Base-by-base conservation (phyloP, 1,140 invertebrate species). In the Penaeus chinensis region DNA sequence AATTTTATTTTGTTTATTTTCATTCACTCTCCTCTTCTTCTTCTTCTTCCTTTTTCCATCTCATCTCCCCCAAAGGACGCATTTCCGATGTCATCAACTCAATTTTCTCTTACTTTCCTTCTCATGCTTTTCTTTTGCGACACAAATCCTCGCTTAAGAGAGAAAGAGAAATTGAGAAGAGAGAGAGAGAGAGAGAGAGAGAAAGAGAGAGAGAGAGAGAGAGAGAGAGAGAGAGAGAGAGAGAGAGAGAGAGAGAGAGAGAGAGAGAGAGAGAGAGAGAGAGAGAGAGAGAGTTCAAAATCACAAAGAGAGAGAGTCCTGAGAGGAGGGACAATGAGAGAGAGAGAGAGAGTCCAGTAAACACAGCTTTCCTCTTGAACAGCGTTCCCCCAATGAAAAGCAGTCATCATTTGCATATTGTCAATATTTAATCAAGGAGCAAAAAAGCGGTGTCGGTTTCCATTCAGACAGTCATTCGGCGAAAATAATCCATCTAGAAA, bases 231-330 rank as follows among this genome's bases (percentile, higher is more conserved):
- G n/a, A 19, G 71, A 22, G 71, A 69, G 11, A 69, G 65, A 69
- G 65, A 69, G 65, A 69, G 65, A 69, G 65, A 69, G 65, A 69
- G 65, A 69, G 65, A 69, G 65, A 69, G 65, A 69, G 65, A 69
- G 65, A 69, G 65, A 69, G 65, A 69, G 65, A 69, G 65, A 69
- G 65, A 69, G 65, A 69, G 65, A 69, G 65, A 76, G 71, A 76
- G 71, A 76, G n/a, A 76, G 24, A 27, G 24, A 27, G 71, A 76
- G 71, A 76, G 71, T 1, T 1, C 24, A 11, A 24, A 76, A n/a
- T 24, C 18, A 27, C 20, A 5, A 10, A 42, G 42, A 76, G 42
- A 76, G 20, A 32, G 19, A 32, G 42, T 32, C 42, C 42, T 37
- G 22, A 76, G 71, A 76, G 71, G 71, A 76, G n/a, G 42, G 71